A percentile compares a stretch with the other conserved stretches of the same genome.
phyloP scores from a whole-genome alignment of 92 coral and sea anemone species.

The Pocillopora grandis region DNA sequence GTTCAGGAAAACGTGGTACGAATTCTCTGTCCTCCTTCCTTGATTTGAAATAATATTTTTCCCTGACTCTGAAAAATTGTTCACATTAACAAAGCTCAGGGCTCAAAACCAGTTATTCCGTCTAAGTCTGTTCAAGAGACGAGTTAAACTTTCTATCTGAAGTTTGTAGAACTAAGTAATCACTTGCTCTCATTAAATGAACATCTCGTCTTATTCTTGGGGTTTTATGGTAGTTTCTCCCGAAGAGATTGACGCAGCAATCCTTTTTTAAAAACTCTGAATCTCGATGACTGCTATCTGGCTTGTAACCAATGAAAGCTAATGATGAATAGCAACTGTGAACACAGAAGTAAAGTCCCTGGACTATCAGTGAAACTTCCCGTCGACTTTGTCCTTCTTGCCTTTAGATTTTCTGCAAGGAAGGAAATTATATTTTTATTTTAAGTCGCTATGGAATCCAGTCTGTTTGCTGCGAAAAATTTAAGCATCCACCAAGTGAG shows the following conservation, averaged over 20 bases:
- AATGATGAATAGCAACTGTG: not conserved
- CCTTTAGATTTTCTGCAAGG: not conserved
- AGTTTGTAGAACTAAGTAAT: not conserved
- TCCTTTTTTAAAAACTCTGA: not conserved
- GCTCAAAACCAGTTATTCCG: not conserved
- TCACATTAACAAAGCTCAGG: not conserved
- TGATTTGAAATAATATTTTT: not conserved
- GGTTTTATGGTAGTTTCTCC: not conserved
- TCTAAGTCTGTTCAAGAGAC: not conserved
- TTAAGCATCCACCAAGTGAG: no score
- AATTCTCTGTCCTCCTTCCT: not conserved
- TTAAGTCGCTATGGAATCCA: no score
- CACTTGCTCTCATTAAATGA: no score
- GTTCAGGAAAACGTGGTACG: not conserved
- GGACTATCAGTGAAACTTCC: not conserved
- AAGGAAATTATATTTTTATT: not conserved
- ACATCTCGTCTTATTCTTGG: no score
- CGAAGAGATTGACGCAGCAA: not conserved
- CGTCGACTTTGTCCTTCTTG: conserved; percentile 9
- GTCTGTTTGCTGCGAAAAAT: no score
- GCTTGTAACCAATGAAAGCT: conserved; percentile 14
- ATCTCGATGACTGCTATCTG: conserved; percentile 10
- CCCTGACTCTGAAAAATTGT: not conserved
- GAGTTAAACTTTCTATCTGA: not conserved
- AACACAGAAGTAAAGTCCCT: conserved; percentile 7